These are phyloP conservation scores for Phanerotoma sp. DNA, from an alignment of 2,888 invertebrate species.

Conservation along the genomic window DNA sequence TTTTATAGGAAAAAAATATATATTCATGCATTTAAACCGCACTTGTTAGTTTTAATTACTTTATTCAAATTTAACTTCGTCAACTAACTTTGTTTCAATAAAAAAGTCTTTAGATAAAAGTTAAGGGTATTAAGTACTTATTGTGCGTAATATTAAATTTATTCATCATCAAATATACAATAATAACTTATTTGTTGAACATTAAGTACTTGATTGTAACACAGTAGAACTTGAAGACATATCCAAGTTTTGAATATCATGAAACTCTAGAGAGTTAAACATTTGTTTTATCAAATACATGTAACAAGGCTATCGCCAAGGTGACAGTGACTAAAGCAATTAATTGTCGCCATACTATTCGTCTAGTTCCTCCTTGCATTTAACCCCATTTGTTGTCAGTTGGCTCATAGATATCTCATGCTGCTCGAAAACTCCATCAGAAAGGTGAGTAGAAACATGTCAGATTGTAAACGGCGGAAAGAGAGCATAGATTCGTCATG, in stretches of 20 bases:
- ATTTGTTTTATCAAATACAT: constrained; percentile 1
- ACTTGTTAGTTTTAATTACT: too few species aligned
- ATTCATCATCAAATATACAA: too few species aligned
- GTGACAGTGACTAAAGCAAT: constrained; percentile 47
- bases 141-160: too few species aligned
- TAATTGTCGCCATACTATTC: constrained; percentile 50
- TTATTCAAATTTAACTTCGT: too few species aligned
- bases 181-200: neutral
- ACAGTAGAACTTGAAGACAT: neutral
- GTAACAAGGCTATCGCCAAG: constrained; percentile 27
- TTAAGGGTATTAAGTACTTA: too few species aligned
- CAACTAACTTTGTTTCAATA: too few species aligned
- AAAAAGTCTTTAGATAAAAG: too few species aligned
- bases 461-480: constrained; percentile 3
- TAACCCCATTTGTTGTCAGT: constrained; percentile 25
- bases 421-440: neutral
- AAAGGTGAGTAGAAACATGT: constrained; percentile 23
- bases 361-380: constrained; percentile 30
- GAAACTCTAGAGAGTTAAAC: too few species aligned
- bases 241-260: neutral
- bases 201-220: too few species aligned
- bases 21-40: too few species aligned
- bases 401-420: constrained; percentile 21
- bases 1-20: too few species aligned
- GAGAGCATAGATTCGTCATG: constrained; percentile 37